Evolutionary conservation across 2,888 invertebrate species (phyloP), one percentile per base, ranked within the genome.

Genomic region (Anarsia innoxiella): DNA sequence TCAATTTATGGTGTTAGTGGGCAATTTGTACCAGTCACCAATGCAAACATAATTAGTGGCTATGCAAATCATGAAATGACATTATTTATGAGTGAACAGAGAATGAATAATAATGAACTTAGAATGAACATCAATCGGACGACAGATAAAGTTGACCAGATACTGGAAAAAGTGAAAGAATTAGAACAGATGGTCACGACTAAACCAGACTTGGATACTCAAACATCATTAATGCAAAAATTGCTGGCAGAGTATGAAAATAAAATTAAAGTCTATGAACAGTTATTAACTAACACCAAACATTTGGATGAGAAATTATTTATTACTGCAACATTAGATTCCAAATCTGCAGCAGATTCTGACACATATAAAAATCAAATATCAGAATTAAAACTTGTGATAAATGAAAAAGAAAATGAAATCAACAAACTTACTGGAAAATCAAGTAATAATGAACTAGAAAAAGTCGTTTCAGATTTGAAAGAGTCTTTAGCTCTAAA

Each of bases 101-200:
- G 78, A 56, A 59, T 79, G 37, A 68, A 49, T 46, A 79, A 74
- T 43, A 77, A 69, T 66, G 82, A 83, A 52, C 42, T 82, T 31
- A 64, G 82, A 50, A 76, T 80, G 36, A 82, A 80, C 49, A 58
- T 82, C 38, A 71, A 59, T 38, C 71, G 73, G 57, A 55, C 80
- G 33, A 54, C 64, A 42, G 80, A 80, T 40, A 80, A 77, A 59
- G 48, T 82, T 2, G 79, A 82, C 43, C 40, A 57, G 44, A 47
- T 80, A 36, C 37, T 75, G 26, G 51, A 65, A 12, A 74, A 66
- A 59, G 46, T 78, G 1, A 66, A 60, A 48, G 39, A 52, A 30
- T 36, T 60, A 32, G 51, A 63, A 26, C 43, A 45, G 23, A 51
- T 50, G 46, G 49, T 50, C 19, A 59, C 43, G 39, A 53, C 31